Conservation (phyloP, 2,113 vertebrate genomes). For the Hemibagrus wyckioides region DNA sequence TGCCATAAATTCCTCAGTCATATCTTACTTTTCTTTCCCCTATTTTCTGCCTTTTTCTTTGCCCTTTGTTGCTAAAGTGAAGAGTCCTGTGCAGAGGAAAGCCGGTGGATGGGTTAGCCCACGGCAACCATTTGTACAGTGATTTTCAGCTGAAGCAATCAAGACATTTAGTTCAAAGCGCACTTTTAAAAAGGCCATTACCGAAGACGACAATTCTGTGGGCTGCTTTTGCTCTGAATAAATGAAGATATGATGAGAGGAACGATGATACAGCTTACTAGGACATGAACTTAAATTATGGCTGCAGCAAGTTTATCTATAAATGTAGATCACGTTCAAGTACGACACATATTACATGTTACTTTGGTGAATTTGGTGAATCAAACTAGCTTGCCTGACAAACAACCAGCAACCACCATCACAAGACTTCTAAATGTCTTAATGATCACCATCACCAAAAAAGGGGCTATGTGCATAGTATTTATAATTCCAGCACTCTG, state of each 20-base stretch:
- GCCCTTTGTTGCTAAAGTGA: not conserved
- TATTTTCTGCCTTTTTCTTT: not conserved
- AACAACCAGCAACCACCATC: not conserved
- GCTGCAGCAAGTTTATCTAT: not conserved
- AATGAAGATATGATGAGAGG: not conserved
- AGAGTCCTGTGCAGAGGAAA: not conserved
- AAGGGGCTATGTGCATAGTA: not conserved
- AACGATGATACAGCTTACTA: not conserved
- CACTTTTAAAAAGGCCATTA: not conserved
- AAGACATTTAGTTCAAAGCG: not conserved
- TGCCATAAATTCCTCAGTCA: not conserved
- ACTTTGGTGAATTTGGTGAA: not conserved
- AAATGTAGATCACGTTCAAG: not conserved
- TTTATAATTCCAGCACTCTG: not conserved
- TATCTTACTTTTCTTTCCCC: constrained; percentile 15
- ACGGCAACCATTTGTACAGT: not conserved
- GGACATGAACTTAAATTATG: not conserved
- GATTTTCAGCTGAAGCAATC: not conserved
- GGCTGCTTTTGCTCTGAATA: not conserved
- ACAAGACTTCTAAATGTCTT: not conserved
- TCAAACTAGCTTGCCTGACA: too few relatives aligned
- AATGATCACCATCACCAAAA: not conserved
- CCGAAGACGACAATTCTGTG: not conserved
- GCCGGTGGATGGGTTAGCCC: not conserved
- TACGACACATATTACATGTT: not conserved